These are phyloP conservation scores for Mugil cephalus DNA, from an alignment of 2,113 vertebrate species.

Conservation along the genomic window DNA sequence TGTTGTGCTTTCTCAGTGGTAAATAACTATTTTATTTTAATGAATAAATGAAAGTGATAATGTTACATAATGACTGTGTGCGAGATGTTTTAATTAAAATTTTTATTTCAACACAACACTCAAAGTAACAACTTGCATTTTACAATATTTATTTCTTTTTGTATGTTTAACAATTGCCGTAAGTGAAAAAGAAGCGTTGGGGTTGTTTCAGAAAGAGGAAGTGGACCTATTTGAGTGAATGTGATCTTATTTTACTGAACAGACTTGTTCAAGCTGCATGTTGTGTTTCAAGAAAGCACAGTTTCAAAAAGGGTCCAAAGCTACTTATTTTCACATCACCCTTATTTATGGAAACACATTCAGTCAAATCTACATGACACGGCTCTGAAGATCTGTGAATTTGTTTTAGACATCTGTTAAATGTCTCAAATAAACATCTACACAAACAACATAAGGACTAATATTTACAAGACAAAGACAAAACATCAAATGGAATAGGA, in stretches of 20 bases:
- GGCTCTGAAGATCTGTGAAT: constrained; percentile 31
- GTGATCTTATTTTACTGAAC: neutral
- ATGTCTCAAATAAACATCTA: constrained; percentile 58
- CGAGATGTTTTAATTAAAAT: constrained; percentile 52
- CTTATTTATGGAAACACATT: neutral
- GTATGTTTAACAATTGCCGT: neutral
- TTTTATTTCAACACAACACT: constrained; percentile 66
- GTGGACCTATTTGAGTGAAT: neutral
- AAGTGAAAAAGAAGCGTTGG: too few relatives aligned
- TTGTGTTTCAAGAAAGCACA: too few relatives aligned
- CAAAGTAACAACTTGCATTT: constrained; percentile 51
- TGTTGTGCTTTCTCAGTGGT: neutral
- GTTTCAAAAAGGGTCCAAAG: too few relatives aligned
- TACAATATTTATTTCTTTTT: constrained; percentile 43
- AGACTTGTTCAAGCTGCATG: neutral
- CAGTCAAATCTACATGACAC: constrained; percentile 8
- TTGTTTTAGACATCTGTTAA: constrained; percentile 39
- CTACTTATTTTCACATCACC: neutral
- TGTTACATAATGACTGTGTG: neutral
- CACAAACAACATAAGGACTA: constrained; percentile 48
- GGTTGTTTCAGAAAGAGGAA: too few relatives aligned
- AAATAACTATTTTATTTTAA: neutral
- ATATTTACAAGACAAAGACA: constrained; percentile 80
- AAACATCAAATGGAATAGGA: constrained; percentile 57
- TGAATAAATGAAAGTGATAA: neutral